A percentile compares a stretch with the other conserved stretches of the same genome.
These are phyloP conservation scores for Coregonus sp. DNA, from an alignment of 2,797 vertebrate species.

Conservation along the genomic window DNA sequence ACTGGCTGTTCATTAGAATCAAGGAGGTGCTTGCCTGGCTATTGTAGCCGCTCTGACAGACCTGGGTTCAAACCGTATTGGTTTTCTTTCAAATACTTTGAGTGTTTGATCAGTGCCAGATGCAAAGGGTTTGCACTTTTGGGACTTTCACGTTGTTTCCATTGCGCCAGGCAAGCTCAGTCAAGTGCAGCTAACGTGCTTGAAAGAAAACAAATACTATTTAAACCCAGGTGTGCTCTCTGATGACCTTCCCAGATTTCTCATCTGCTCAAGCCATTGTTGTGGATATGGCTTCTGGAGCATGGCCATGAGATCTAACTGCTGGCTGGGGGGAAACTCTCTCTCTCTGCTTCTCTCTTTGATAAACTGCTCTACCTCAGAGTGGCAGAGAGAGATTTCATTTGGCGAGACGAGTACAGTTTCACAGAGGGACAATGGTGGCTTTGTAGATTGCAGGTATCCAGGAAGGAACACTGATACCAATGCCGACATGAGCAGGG, in stretches of 20 bases:
- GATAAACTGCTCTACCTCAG: slow-evolving; percentile 64
- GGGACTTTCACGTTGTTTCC: neutral
- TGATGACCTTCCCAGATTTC: slow-evolving; percentile 70
- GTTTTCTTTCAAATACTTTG: neutral
- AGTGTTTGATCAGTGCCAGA: no score
- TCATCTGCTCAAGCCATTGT: slow-evolving; percentile 72
- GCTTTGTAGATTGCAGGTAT: slow-evolving; percentile 61
- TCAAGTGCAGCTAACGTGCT: neutral
- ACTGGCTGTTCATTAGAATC: slow-evolving; percentile 37
- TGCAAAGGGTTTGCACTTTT: neutral
- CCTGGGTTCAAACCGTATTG: neutral
- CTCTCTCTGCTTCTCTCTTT: slow-evolving; percentile 40
- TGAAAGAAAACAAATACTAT: slow-evolving; percentile 1
- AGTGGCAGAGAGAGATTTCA: slow-evolving; percentile 44
- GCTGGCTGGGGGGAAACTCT: slow-evolving; percentile 27
- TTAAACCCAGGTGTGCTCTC: slow-evolving; percentile 12
- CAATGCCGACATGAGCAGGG: no score
- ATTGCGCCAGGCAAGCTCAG: neutral
- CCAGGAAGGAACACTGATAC: slow-evolving; percentile 36
- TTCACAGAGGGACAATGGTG: slow-evolving; percentile 69
- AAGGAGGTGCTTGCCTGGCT: slow-evolving; percentile 25
- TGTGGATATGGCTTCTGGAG: slow-evolving; percentile 47
- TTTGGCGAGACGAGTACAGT: slow-evolving; percentile 55
- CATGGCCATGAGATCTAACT: slow-evolving; percentile 42
- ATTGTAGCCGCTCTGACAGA: neutral